These are phyloP conservation scores for Xylota sylvarum DNA, from an alignment of 2,888 invertebrate genomes.

Conservation along the genomic window DNA sequence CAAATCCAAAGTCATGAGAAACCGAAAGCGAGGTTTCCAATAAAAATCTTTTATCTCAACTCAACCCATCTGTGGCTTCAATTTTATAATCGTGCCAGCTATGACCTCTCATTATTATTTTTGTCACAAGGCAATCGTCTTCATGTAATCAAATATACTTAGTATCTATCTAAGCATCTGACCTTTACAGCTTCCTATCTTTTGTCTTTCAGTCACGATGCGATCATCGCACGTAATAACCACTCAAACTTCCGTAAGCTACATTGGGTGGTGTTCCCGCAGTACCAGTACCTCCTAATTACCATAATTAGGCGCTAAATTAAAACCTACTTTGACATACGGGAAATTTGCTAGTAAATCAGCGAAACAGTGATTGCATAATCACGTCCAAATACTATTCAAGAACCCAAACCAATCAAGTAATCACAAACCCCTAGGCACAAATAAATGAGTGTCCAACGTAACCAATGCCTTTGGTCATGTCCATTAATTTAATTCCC, in stretches of 20 bases:
- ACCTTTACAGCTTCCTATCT: slow-evolving; percentile 33
- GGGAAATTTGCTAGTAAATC: not conserved
- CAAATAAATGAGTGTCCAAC: slow-evolving; percentile 29
- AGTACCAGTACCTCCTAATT: slow-evolving; percentile 1
- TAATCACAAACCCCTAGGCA: slow-evolving; percentile 14
- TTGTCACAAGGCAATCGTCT: not conserved
- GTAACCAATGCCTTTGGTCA: slow-evolving; percentile 14
- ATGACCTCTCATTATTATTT: not conserved
- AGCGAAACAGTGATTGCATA: not conserved
- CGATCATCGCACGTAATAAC: not conserved
- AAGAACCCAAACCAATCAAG: slow-evolving; percentile 4
- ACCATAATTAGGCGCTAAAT: slow-evolving; percentile 2
- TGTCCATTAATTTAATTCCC: slow-evolving; percentile 54
- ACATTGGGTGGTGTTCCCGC: not conserved
- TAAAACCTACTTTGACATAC: not conserved
- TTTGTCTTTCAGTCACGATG: slow-evolving; percentile 24
- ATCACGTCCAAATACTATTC: not conserved
- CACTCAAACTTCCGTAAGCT: slow-evolving; percentile 21
- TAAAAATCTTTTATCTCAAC: too few relatives aligned
- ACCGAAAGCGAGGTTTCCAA: too few relatives aligned
- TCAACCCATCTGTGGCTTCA: not conserved
- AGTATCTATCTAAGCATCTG: slow-evolving; percentile 24
- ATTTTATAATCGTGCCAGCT: not conserved
- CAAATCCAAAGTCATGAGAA: not conserved
- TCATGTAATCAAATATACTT: not conserved